Percentiles rank a stretch among this genome's conserved stretches.
phyloP scores from a whole-genome alignment of 2,113 vertebrate genomes.

The Rhinopomastus cyanomelas region DNA sequence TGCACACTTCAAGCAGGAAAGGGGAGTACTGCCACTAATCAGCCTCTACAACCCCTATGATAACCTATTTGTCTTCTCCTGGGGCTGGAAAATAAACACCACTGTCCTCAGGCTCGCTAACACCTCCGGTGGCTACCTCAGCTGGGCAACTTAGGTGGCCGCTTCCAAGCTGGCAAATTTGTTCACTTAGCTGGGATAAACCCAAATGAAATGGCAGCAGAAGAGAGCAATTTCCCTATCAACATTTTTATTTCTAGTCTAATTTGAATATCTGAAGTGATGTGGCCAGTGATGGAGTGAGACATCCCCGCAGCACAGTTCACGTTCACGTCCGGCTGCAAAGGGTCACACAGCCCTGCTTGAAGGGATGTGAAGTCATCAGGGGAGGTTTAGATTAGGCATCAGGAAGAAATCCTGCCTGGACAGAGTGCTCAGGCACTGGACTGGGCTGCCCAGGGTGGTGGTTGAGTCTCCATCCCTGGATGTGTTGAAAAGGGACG shows the following conservation, averaged over 20 bases:
- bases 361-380: no score
- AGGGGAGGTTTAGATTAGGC: no score
- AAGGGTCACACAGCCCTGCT: not conserved
- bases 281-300: not conserved
- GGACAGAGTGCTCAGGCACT: no score
- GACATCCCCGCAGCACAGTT: not conserved
- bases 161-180: not conserved
- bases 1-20: not conserved
- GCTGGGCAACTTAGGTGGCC: not conserved
- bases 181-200: not conserved
- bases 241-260: not conserved
- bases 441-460: no score
- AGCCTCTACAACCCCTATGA: not conserved
- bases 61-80: not conserved
- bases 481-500: no score
- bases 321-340: accelerated
- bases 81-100: not conserved
- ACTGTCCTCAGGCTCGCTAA: not conserved
- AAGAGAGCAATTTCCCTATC: not conserved
- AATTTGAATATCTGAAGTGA: not conserved
- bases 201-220: not conserved
- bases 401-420: no score
- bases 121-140: not conserved
- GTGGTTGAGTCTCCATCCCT: no score
- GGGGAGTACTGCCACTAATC: not conserved